Percentiles rank a stretch among this genome's conserved stretches.
phyloP scores from a whole-genome alignment of 2,797 vertebrate genomes.

The Picus viridis region DNA sequence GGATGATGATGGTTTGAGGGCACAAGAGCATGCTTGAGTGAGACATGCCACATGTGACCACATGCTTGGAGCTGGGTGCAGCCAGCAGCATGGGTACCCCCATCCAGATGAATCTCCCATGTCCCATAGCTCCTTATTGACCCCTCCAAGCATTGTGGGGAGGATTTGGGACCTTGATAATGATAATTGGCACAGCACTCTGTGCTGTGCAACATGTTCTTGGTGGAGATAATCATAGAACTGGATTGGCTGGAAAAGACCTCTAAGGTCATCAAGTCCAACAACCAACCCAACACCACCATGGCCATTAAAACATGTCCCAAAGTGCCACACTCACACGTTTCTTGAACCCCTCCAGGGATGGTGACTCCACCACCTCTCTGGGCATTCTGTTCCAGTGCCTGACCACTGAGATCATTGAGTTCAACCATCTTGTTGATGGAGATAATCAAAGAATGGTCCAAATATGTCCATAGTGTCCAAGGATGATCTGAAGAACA shows the following conservation, averaged over 20 bases:
- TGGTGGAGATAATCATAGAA: not conserved
- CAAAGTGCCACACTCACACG: no score
- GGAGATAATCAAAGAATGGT: not conserved
- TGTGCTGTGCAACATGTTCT: not conserved
- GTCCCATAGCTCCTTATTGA: not conserved
- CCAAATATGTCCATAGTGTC: not conserved
- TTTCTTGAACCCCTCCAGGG: no score
- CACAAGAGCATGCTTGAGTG: fast-evolving
- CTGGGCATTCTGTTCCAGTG: no score
- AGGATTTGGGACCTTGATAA: fast-evolving
- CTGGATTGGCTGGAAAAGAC: no score
- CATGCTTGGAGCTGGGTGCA: no score
- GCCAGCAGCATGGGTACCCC: no score
- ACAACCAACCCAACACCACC: no score
- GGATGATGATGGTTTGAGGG: fast-evolving
- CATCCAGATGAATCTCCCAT: no score
- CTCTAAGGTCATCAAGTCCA: no score
- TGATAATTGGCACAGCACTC: not conserved
- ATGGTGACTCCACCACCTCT: no score
- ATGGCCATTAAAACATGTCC: no score
- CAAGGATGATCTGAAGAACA: not conserved
- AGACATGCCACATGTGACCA: fast-evolving
- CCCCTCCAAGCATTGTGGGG: fast-evolving
- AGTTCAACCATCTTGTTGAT: not conserved
- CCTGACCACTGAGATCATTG: no score